These are phyloP conservation scores for Hyposmocoma kahamanoa DNA, from an alignment of 1,140 invertebrate genomes.

Conservation along the genomic window DNA sequence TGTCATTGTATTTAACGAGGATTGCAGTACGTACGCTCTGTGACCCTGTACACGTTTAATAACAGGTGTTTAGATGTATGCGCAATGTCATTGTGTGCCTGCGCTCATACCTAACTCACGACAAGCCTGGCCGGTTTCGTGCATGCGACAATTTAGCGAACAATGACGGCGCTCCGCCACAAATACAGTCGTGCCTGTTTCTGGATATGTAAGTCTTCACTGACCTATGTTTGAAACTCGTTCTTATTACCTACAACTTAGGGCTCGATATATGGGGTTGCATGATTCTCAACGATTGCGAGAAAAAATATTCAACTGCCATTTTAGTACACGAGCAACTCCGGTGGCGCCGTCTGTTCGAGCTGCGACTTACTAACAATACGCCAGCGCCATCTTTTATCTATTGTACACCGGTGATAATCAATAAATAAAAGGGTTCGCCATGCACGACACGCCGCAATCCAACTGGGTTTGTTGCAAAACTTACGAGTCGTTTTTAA, in stretches of 20 bases:
- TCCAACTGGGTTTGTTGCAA: too few species aligned
- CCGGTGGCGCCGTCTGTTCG: constrained; percentile 67
- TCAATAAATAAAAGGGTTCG: constrained; percentile 59
- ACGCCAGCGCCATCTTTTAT: constrained; percentile 64
- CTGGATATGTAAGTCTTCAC: constrained; percentile 52
- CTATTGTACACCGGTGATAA: constrained; percentile 65
- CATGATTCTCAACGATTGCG: constrained; percentile 20
- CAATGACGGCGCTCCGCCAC: constrained; percentile 66
- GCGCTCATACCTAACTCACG: constrained; percentile 62
- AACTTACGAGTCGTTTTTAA: too few species aligned
- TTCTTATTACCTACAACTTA: constrained; percentile 18
- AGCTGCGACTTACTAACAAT: constrained; percentile 51
- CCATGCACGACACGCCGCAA: constrained; percentile 32
- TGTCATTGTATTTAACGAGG: constrained; percentile 64
- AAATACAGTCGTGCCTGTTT: constrained; percentile 52
- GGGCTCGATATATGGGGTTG: constrained; percentile 21
- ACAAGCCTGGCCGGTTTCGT: constrained; percentile 65
- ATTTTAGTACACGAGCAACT: constrained; percentile 65
- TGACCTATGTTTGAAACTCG: constrained; percentile 13
- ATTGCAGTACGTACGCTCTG: constrained; percentile 45
- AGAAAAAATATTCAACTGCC: constrained; percentile 69
- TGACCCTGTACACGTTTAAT: constrained; percentile 66
- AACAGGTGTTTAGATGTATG: constrained; percentile 70
- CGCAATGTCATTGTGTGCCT: constrained; percentile 59
- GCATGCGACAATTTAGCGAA: constrained; percentile 71